These are phyloP conservation scores for Heterodera schachtii DNA, from an alignment of 1,140 invertebrate species.

Conservation along the genomic window DNA sequence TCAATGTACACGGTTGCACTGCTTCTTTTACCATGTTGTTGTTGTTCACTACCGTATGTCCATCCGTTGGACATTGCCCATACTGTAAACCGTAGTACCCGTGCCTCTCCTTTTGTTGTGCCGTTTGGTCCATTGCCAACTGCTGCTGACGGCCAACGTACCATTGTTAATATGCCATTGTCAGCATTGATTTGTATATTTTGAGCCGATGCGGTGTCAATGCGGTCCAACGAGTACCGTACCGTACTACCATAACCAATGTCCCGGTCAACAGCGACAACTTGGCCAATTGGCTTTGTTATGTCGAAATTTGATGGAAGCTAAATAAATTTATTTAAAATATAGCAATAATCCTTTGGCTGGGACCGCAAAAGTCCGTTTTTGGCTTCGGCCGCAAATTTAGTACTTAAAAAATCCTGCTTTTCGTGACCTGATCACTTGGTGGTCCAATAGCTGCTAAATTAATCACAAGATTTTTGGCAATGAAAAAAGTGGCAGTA, in stretches of 20 bases:
- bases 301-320: constrained; percentile 46
- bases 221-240: constrained; percentile 44
- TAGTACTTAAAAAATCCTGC: no score
- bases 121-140: neutral
- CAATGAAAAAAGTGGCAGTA: no score
- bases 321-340: constrained; percentile 41
- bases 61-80: neutral
- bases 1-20: constrained; percentile 7
- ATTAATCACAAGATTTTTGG: no score
- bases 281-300: constrained; percentile 48
- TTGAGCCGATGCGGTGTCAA: neutral
- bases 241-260: constrained; percentile 49
- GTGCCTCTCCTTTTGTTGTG: neutral
- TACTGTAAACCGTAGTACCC: constrained; percentile 1
- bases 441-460: no score
- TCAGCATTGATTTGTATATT: neutral
- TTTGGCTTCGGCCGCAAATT: no score
- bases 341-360: neutral
- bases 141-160: neutral
- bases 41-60: neutral
- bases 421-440: no score
- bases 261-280: constrained; percentile 54
- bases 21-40: neutral
- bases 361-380: no score
- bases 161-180: neutral